Conservation (phyloP, 2,113 vertebrate genomes). For the Ginglymostoma cirratum region DNA sequence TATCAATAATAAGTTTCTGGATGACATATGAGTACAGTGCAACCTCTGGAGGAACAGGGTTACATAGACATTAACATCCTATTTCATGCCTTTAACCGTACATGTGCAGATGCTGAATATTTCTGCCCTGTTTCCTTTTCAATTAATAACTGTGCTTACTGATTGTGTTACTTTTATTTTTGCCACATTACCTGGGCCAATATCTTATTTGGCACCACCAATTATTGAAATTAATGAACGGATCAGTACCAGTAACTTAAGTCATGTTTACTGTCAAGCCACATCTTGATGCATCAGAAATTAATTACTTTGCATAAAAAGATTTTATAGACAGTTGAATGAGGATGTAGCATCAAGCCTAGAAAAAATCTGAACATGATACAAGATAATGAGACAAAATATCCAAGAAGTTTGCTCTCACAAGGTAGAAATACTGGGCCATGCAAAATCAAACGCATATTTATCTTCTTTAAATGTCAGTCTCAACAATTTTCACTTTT, state of each 20-base stretch:
- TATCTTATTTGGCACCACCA: not conserved
- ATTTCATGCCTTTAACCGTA: not conserved
- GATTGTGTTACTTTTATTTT: not conserved
- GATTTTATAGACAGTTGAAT: not conserved
- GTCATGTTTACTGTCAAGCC: not conserved
- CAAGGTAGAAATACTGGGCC: not conserved
- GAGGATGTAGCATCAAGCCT: not conserved
- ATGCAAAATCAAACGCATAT: not conserved
- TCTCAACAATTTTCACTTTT: not conserved
- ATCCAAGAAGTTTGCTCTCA: not conserved
- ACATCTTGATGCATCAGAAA: not conserved
- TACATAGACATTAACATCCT: too few species aligned
- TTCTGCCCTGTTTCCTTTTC: not conserved
- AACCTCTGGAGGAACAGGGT: too few species aligned
- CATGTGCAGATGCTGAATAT: not conserved
- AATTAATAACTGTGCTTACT: not conserved
- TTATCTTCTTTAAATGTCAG: not conserved
- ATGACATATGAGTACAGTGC: too few species aligned
- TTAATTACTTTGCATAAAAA: not conserved
- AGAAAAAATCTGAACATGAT: not conserved
- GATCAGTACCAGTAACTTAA: not conserved
- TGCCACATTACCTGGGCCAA: not conserved
- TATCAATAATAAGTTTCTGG: too few species aligned
- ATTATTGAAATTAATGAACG: not conserved
- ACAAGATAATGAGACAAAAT: not conserved